Evolutionary conservation across 2,797 vertebrate genomes (phyloP).

Genomic region (Liparis tanakae): DNA sequence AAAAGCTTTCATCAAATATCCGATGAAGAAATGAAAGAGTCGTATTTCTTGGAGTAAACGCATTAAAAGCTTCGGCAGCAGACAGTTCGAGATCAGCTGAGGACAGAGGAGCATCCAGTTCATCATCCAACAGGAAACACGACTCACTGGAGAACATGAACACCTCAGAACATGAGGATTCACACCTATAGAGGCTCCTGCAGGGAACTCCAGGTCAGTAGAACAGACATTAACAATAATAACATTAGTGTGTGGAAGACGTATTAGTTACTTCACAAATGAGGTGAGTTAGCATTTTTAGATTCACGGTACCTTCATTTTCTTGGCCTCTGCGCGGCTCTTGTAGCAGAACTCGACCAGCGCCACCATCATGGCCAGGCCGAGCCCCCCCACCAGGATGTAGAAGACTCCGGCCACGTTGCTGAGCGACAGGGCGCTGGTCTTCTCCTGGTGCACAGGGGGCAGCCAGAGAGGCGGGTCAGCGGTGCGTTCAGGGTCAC

Average conservation of each 20-base stretch:
- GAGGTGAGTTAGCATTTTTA: neutral
- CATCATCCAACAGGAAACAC: too few species aligned
- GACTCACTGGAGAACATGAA: too few species aligned
- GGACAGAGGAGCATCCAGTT: neutral
- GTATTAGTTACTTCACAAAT: neutral
- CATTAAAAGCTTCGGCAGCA: neutral
- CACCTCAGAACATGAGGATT: too few species aligned
- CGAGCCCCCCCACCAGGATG: constrained; percentile 97
- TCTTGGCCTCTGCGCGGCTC: constrained; percentile 94
- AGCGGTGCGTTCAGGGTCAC: constrained; percentile 19
- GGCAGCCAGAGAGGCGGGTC: constrained; percentile 31
- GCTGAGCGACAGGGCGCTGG: constrained; percentile 96
- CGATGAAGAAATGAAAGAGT: neutral
- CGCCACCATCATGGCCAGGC: constrained; percentile 97
- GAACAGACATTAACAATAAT: neutral
- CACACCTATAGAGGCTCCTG: neutral
- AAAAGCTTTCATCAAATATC: neutral
- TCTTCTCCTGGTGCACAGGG: constrained; percentile 90
- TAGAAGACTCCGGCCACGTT: constrained; percentile 98
- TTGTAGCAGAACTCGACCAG: constrained; percentile 99
- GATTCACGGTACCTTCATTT: constrained; percentile 86
- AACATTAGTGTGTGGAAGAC: neutral
- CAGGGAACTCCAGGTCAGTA: neutral
- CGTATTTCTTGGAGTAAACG: neutral
- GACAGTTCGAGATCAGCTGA: neutral